A percentile compares a stretch with the other conserved stretches of the same genome.
These are phyloP conservation scores for Drosophila pseudoananassae DNA, from an alignment of 1,140 invertebrate genomes.

Conservation along the genomic window DNA sequence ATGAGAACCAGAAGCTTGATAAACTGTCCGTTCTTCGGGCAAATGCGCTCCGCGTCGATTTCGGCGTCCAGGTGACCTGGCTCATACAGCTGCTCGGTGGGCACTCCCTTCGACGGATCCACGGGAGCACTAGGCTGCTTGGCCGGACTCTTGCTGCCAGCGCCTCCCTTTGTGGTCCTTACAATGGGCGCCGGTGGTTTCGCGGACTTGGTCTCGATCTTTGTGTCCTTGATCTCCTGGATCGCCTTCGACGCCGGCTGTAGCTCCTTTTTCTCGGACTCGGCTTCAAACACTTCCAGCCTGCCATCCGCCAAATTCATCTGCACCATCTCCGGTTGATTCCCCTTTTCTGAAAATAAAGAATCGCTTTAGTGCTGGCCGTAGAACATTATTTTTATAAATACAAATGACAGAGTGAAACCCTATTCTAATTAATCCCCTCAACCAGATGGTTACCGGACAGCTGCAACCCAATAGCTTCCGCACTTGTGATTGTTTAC, in stretches of 20 bases:
- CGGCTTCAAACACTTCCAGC: constrained; percentile 21
- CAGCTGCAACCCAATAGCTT: constrained; percentile 21
- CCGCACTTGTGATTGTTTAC: constrained; percentile 29
- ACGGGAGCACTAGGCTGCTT: constrained; percentile 21
- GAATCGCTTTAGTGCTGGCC: constrained; percentile 10
- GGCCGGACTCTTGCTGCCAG: constrained; percentile 13
- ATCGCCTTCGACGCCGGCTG: constrained; percentile 51
- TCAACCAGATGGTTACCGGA: not conserved
- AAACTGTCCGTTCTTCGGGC: constrained; percentile 87
- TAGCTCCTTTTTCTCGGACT: constrained; percentile 18
- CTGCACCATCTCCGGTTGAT: constrained; percentile 50
- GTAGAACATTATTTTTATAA: constrained; percentile 4
- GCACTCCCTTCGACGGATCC: constrained; percentile 79
- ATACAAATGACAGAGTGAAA: constrained; percentile 12
- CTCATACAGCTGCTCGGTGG: constrained; percentile 87
- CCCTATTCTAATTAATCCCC: constrained; percentile 26
- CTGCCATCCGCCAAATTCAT: constrained; percentile 44
- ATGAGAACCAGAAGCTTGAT: constrained; percentile 90
- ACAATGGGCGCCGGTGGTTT: constrained; percentile 30
- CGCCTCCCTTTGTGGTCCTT: constrained; percentile 37
- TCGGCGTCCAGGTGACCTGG: constrained; percentile 87
- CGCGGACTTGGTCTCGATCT: constrained; percentile 25
- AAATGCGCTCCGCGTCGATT: constrained; percentile 86
- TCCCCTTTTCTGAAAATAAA: constrained; percentile 56
- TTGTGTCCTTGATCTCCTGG: constrained; percentile 52